A percentile compares a stretch with the other conserved stretches of the same genome.
phyloP scores from a whole-genome alignment of 1,140 invertebrate species.

The Drosophila pruinosa region DNA sequence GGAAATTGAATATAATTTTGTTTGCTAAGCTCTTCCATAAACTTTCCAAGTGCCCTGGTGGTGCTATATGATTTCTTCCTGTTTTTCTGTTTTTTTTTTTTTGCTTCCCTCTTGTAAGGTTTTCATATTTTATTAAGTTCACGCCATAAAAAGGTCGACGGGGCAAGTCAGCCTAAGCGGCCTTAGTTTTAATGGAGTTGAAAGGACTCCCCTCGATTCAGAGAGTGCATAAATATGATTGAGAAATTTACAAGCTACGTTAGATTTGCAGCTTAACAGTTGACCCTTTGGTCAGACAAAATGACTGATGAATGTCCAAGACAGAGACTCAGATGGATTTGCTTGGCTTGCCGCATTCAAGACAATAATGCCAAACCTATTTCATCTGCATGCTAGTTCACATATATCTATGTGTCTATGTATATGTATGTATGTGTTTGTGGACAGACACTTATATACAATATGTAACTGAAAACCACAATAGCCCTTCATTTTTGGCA shows the following conservation, averaged over 20 bases:
- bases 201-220: neutral
- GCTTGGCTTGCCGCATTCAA: constrained; percentile 22
- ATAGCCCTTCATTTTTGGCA: constrained; percentile 12
- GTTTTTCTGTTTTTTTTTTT: neutral
- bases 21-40: constrained; percentile 80
- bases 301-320: constrained; percentile 33
- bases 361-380: constrained; percentile 25
- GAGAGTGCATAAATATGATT: constrained; percentile 62
- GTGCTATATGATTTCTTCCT: constrained; percentile 51
- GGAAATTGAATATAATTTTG: constrained; percentile 82
- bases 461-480: constrained; percentile 9
- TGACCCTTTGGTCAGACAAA: constrained; percentile 37
- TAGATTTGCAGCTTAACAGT: constrained; percentile 42
- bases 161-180: constrained; percentile 13
- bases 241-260: constrained; percentile 62
- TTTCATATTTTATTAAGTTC: constrained; percentile 77
- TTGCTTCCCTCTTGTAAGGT: constrained; percentile 34
- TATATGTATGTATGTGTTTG: neutral
- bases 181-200: constrained; percentile 51
- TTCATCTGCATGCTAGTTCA: constrained; percentile 16
- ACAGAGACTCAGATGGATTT: constrained; percentile 19
- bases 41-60: constrained; percentile 74
- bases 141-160: constrained; percentile 59
- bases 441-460: constrained; percentile 1
- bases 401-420: neutral